Evolutionary conservation across 37 sponge, comb jelly and placozoan genomes (phyloP), one percentile per base, ranked within the genome.

Genomic region (Geodia barretti): DNA sequence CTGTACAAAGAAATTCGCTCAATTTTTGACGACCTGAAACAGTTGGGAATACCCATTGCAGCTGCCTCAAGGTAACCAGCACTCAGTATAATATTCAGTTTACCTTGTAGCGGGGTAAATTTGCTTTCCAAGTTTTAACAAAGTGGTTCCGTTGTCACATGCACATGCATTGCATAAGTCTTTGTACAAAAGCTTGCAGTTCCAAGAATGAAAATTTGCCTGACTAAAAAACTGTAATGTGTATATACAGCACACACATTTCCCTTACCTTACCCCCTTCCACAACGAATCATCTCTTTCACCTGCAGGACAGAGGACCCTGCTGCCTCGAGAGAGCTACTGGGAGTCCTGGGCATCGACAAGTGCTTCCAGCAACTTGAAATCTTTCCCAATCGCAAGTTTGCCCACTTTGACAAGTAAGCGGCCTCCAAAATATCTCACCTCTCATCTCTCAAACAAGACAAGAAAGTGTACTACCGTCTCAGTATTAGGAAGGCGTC

Each of bases 61-160:
- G 91, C 85, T 77, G 86, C 86, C 26, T 90, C 91, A 37, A 90
- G 85, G 90, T 84, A n/a, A n/a, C n/a, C n/a, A n/a, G n/a, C n/a
- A n/a, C n/a, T n/a, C n/a, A n/a, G n/a, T n/a, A n/a, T n/a, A n/a
- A n/a, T n/a, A n/a, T n/a, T n/a, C n/a, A n/a, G n/a, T n/a, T n/a
- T n/a, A n/a, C n/a, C n/a, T n/a, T n/a, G n/a, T n/a, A n/a, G n/a
- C n/a, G n/a, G n/a, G n/a, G n/a, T n/a, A n/a, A n/a, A n/a, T n/a
- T n/a, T n/a, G n/a, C n/a, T n/a, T n/a, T n/a, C n/a, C n/a, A n/a
- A n/a, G n/a, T n/a, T n/a, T n/a, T n/a, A n/a, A n/a, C n/a, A n/a
- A n/a, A n/a, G n/a, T n/a, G n/a, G n/a, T n/a, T n/a, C n/a, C n/a
- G n/a, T n/a, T n/a, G n/a, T n/a, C n/a, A n/a, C n/a, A n/a, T n/a